Evolutionary conservation across 64 coral and sea anemone species (phyloP), one percentile per base, ranked within the genome.

Genomic region (Montipora foliosa): DNA sequence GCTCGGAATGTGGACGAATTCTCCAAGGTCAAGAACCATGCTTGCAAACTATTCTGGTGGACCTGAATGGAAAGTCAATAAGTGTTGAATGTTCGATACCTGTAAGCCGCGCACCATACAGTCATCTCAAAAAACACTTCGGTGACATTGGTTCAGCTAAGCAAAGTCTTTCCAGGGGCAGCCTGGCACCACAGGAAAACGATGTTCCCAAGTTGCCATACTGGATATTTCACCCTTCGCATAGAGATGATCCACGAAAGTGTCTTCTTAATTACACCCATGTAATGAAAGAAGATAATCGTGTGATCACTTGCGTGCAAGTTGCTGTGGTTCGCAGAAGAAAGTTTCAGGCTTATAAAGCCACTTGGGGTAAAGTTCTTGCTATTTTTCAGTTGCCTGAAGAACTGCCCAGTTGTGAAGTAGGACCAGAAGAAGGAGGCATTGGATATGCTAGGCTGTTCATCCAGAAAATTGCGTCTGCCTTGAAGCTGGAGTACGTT

Each of bases 161-260:
- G 4, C 21, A 49, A 61, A 4, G 20, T 24, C 17, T 5, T 4
- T 21, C 17, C 68, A 24, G 5, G 8, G 19, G 3, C 0, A 22
- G 14, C 8, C 29, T 0, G 62, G 15, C 62, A 14, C 15, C 68
- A 71, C 10, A 64, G 61, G 3, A 15, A 64, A 15, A 14, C 61
- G 14, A 16, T 64, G 2, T 16, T 3, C 61, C 61, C 61, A 64
- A 0, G 6, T 57, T 57, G 53, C 53, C 53, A 57, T 91, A 82
- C 77, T 91, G 77, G 89, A 91, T 91, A 53, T 91, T 92, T 48
- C 90, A 92, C 64, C 66, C 90, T 64, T 92, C 80, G 20, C 90
- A 92, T 75, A 80, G 90, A 58, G 69, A 84, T 64, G 88, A 90
- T 90, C 90, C 90, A 2, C 52, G 55, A 21, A 91, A 91, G 14